phyloP scores from a whole-genome alignment of 2,113 vertebrate species.

The Alosa alosa region DNA sequence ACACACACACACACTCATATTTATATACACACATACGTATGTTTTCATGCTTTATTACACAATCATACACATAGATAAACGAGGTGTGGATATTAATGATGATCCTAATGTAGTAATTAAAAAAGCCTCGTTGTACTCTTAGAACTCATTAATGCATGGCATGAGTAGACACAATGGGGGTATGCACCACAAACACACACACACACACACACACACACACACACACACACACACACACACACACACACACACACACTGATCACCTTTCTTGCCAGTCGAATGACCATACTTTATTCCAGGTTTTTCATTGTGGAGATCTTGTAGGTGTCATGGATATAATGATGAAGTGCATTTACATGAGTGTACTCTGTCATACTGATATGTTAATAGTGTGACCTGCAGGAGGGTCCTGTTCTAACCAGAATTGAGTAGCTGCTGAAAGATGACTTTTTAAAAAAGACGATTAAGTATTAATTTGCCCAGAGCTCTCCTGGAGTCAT shows the following conservation, averaged over 20 bases:
- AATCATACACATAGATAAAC: neutral
- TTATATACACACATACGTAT: conserved; percentile 5
- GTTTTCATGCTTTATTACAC: neutral
- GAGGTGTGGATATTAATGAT: no score
- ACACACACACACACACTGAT: no score
- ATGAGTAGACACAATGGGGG: no score
- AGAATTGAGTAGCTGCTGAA: conserved; percentile 40
- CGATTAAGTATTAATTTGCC: conserved; percentile 66
- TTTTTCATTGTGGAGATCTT: no score
- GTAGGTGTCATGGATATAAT: no score
- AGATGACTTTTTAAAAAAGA: conserved; percentile 52
- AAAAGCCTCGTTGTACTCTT: no score
- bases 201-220: no score
- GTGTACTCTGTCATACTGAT: no score
- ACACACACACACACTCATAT: neutral
- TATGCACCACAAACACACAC: neutral
- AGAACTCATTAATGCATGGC: no score
- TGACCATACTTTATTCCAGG: neutral
- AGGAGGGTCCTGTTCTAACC: conserved; percentile 24
- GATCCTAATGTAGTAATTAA: no score
- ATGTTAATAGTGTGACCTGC: no score
- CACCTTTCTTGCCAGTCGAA: neutral
- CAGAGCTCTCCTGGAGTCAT: conserved; percentile 28
- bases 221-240: neutral
- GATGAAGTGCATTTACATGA: no score